phyloP scores from a whole-genome alignment of 2,797 vertebrate species.

The Trichosurus vulpecula region DNA sequence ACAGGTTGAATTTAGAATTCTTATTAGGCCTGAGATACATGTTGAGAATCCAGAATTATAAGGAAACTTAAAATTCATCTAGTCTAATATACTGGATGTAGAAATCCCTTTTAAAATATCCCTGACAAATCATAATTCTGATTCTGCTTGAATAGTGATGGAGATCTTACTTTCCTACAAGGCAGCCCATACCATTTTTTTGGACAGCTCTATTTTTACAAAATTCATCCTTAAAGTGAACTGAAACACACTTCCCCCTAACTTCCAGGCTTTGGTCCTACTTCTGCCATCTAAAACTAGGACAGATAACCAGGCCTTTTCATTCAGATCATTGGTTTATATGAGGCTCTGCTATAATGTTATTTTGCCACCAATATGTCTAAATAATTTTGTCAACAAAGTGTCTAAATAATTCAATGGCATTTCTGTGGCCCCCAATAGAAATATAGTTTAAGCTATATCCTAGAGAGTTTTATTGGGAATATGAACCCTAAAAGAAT shows the following conservation, averaged over 20 bases:
- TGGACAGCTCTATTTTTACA: neutral
- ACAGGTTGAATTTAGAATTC: neutral
- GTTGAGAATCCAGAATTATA: neutral
- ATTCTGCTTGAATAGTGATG: neutral
- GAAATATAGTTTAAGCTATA: neutral
- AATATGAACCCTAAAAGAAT: neutral
- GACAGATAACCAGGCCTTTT: neutral
- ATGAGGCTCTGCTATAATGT: neutral
- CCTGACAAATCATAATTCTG: neutral
- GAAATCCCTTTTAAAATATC: conserved; percentile 36
- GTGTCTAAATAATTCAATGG: neutral
- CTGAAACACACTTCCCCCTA: neutral
- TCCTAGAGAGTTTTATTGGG: neutral
- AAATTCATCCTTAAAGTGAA: neutral
- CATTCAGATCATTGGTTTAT: neutral
- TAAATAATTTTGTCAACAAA: no score
- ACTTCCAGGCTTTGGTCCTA: neutral
- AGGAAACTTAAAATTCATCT: conserved; percentile 17
- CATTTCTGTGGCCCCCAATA: neutral
- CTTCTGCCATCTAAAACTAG: neutral
- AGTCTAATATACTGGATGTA: neutral
- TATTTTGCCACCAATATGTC: neutral
- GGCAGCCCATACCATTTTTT: neutral
- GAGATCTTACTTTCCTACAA: neutral
- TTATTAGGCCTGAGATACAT: neutral